Conservation (phyloP, 2,888 invertebrate genomes). For the Lycaena phlaeas region DNA sequence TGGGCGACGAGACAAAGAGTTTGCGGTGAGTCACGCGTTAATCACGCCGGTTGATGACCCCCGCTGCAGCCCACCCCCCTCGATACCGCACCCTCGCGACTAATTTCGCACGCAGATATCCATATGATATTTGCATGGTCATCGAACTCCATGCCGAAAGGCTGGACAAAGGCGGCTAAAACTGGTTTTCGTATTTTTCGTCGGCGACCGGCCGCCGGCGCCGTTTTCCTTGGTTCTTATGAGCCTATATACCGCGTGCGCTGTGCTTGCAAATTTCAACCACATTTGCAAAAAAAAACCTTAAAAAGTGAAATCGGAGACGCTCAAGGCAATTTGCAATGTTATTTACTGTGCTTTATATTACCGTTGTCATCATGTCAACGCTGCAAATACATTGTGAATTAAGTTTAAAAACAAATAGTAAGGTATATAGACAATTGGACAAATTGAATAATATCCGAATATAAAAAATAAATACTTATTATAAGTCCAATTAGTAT, state of each 20-base stretch:
- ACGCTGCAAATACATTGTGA: no score
- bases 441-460: no score
- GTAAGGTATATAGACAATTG: no score
- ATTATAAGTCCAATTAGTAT: no score
- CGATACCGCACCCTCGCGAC: slow-evolving; percentile 49
- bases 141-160: slow-evolving; percentile 60
- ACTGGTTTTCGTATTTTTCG: slow-evolving; percentile 65
- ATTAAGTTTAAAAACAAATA: no score
- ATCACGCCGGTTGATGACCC: slow-evolving; percentile 53
- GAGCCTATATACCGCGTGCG: slow-evolving; percentile 25
- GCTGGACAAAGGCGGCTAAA: slow-evolving; percentile 59
- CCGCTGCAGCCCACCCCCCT: slow-evolving; percentile 41
- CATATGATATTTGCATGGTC: slow-evolving; percentile 54
- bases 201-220: slow-evolving; percentile 36
- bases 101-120: slow-evolving; percentile 42
- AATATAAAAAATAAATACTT: no score
- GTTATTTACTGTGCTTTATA: not conserved
- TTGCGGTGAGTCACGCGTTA: slow-evolving; percentile 54
- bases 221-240: slow-evolving; percentile 43
- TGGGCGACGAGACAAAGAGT: slow-evolving; percentile 46
- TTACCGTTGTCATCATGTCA: no score
- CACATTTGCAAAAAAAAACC: slow-evolving; percentile 16
- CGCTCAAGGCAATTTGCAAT: slow-evolving; percentile 12
- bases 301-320: slow-evolving; percentile 21
- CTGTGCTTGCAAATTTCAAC: slow-evolving; percentile 20